Evolutionary conservation across 2,888 invertebrate genomes (phyloP).

Genomic region (Punctoribates punctum): DNA sequence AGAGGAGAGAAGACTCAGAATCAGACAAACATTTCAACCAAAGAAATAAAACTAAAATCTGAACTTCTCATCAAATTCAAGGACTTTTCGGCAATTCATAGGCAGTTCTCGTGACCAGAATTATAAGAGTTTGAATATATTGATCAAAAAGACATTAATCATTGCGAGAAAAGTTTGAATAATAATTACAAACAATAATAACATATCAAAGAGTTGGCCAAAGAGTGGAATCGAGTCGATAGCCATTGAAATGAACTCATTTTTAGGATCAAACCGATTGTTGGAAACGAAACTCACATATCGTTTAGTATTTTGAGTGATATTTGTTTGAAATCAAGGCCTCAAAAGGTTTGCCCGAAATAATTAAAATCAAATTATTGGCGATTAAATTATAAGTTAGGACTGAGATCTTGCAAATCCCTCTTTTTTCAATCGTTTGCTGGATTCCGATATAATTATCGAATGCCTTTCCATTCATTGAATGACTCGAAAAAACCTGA

Average conservation of each 20-base stretch:
- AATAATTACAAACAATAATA: background rate
- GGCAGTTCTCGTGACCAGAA: conserved; percentile 9
- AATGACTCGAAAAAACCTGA: background rate
- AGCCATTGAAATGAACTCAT: background rate
- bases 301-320: background rate
- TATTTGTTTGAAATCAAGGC: conserved; percentile 11
- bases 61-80: conserved; percentile 22
- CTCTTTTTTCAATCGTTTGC: background rate
- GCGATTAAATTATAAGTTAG: background rate
- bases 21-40: conserved; percentile 23
- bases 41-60: conserved; percentile 13
- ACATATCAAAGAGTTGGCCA: background rate
- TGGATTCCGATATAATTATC: background rate
- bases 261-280: background rate
- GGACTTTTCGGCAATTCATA: background rate
- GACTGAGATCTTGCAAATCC: too few relatives aligned
- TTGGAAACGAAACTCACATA: background rate
- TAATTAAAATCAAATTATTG: conserved; percentile 15
- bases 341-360: background rate
- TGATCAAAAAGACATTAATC: background rate
- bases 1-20: background rate
- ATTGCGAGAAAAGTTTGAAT: background rate
- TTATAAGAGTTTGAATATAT: background rate
- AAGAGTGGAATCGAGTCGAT: background rate
- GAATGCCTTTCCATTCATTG: background rate